phyloP scores from a whole-genome alignment of 2,888 invertebrate species.

The Pterostichus niger region DNA sequence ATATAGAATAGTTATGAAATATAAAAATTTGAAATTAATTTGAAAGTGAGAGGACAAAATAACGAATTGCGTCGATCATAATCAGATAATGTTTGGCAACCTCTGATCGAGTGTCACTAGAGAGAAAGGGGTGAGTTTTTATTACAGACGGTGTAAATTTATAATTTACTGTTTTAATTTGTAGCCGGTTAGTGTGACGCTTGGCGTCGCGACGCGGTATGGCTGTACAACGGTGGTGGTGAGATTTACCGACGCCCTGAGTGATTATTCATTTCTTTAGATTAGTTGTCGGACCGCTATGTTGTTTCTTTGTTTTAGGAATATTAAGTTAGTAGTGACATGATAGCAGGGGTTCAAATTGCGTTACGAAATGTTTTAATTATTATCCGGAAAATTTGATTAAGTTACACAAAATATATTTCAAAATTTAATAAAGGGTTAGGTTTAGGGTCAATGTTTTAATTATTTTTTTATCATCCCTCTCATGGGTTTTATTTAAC shows the following conservation, averaged over 20 bases:
- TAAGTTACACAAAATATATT: constrained; percentile 15
- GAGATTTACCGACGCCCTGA: constrained; percentile 16
- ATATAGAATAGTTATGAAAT: too few species aligned
- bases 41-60: too few species aligned
- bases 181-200: constrained; percentile 46
- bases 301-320: constrained; percentile 40
- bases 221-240: too few species aligned
- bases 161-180: constrained; percentile 64
- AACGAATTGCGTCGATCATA: too few species aligned
- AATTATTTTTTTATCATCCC: neutral
- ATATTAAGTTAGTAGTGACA: constrained; percentile 29
- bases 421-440: neutral
- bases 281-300: neutral
- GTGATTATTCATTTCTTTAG: constrained; percentile 50
- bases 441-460: neutral
- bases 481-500: neutral
- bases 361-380: constrained; percentile 14
- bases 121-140: constrained; percentile 50
- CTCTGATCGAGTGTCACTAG: neutral
- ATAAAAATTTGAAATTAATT: too few species aligned
- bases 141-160: constrained; percentile 42
- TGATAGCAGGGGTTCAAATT: constrained; percentile 17
- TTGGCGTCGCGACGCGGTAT: too few species aligned
- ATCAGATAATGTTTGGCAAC: neutral
- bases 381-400: constrained; percentile 18